These are phyloP conservation scores for Ornithoptera priamus DNA, from an alignment of 2,888 invertebrate genomes.

Conservation along the genomic window DNA sequence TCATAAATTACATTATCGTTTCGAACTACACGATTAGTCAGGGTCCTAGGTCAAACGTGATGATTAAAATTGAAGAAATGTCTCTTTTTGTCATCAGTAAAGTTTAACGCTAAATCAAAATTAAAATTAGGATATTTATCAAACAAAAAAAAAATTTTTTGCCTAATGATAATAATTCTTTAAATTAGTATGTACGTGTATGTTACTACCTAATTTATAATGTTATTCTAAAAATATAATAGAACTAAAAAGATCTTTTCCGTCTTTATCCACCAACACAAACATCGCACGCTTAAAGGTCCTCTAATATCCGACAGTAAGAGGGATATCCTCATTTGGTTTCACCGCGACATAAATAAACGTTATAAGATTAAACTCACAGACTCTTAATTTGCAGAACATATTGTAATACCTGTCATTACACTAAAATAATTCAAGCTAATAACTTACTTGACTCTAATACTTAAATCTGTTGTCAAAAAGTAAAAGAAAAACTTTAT, in stretches of 20 bases:
- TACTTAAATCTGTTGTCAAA: not conserved
- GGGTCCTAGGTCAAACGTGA: conserved; percentile 19
- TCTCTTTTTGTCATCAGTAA: conserved; percentile 10
- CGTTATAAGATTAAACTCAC: not conserved
- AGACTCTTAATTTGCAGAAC: not conserved
- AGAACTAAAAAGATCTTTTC: not conserved
- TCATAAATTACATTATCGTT: conserved; percentile 14
- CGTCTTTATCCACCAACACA: not conserved
- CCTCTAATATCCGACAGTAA: conserved; percentile 21
- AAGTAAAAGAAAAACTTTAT: not conserved
- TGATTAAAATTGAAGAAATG: conserved; percentile 6
- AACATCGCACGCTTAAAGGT: not conserved
- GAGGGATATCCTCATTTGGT: conserved; percentile 33
- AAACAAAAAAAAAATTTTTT: not conserved
- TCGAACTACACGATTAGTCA: conserved; percentile 19
- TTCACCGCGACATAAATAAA: conserved; percentile 10
- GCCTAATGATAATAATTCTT: not conserved
- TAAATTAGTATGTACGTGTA: not conserved
- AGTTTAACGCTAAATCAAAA: not conserved
- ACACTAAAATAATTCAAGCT: not conserved
- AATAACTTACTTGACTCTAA: no score
- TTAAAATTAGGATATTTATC: no score
- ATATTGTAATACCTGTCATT: not conserved
- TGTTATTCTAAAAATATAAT: not conserved
- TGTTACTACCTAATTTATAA: not conserved